Percentiles rank a stretch among this genome's conserved stretches.
phyloP scores from a whole-genome alignment of 1,140 invertebrate species.

The Drosophila ohnishii region DNA sequence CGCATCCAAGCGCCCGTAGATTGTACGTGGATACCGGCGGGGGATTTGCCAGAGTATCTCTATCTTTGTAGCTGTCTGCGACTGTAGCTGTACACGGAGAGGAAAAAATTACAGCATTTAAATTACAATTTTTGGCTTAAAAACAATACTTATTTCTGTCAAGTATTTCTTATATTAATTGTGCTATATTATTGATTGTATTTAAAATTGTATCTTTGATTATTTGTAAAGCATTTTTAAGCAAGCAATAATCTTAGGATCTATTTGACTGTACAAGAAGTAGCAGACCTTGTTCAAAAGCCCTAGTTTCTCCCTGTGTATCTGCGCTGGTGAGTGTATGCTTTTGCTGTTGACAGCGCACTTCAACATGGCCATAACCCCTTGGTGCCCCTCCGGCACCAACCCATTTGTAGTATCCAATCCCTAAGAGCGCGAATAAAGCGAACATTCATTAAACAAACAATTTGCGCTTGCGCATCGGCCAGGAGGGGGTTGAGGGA shows the following conservation, averaged over 20 bases:
- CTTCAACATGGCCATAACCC: constrained; percentile 51
- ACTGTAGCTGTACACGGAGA: constrained; percentile 1
- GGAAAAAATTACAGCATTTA: background rate
- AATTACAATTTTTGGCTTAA: too few relatives aligned
- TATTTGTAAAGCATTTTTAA: too few relatives aligned
- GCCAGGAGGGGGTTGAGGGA: background rate
- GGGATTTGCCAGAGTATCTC: constrained; percentile 42
- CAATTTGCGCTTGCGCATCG: constrained; percentile 38
- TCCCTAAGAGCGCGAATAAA: constrained; percentile 42
- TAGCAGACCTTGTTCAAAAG: background rate
- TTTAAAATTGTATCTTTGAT: too few relatives aligned
- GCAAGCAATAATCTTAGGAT: too few relatives aligned
- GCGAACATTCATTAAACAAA: constrained; percentile 60
- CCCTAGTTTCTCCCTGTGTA: constrained; percentile 6
- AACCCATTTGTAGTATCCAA: constrained; percentile 18
- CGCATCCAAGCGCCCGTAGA: constrained; percentile 53
- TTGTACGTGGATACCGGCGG: constrained; percentile 48
- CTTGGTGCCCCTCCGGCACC: constrained; percentile 4
- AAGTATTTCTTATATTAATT: too few relatives aligned
- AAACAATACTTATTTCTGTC: too few relatives aligned
- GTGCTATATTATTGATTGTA: too few relatives aligned
- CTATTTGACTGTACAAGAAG: background rate
- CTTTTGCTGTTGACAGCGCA: constrained; percentile 66
- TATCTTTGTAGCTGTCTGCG: constrained; percentile 35
- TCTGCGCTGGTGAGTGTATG: constrained; percentile 39